Evolutionary conservation across 2,113 vertebrate species (phyloP).

Genomic region (Carassius gibelio): DNA sequence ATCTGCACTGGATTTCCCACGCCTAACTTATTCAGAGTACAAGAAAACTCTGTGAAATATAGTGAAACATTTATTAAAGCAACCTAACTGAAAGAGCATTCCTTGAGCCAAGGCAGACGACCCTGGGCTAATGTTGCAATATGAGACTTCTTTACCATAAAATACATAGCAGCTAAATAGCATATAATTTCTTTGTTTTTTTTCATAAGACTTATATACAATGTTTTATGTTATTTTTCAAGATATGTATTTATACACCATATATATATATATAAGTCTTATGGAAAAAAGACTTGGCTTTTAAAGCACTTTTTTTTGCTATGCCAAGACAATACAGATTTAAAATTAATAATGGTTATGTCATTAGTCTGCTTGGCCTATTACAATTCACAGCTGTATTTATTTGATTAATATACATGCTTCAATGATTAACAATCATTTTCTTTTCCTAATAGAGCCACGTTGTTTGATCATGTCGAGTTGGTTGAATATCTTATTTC

Average conservation of each 20-base stretch:
- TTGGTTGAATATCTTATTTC: constrained; percentile 92
- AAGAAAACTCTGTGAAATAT: neutral
- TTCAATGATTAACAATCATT: neutral
- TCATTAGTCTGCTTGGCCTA: neutral
- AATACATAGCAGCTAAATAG: too few relatives aligned
- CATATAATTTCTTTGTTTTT: too few relatives aligned
- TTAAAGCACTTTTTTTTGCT: neutral
- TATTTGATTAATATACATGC: neutral
- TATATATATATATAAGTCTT: too few relatives aligned
- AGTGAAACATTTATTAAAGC: neutral
- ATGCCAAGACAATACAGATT: neutral
- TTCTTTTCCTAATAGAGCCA: constrained; percentile 80
- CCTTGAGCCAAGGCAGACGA: too few relatives aligned
- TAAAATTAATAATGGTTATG: neutral
- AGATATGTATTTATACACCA: too few relatives aligned
- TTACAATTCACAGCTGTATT: neutral
- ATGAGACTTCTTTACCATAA: neutral
- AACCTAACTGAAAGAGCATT: neutral
- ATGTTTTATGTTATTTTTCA: too few relatives aligned
- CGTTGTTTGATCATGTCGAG: constrained; percentile 91
- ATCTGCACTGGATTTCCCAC: neutral
- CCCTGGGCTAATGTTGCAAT: too few relatives aligned
- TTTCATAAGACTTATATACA: too few relatives aligned
- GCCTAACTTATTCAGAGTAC: neutral
- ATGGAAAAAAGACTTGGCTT: too few relatives aligned